A percentile compares a stretch with the other conserved stretches of the same genome.
These are phyloP conservation scores for Tapirus terrestris DNA, from an alignment of 2,113 vertebrate species.

Conservation along the genomic window DNA sequence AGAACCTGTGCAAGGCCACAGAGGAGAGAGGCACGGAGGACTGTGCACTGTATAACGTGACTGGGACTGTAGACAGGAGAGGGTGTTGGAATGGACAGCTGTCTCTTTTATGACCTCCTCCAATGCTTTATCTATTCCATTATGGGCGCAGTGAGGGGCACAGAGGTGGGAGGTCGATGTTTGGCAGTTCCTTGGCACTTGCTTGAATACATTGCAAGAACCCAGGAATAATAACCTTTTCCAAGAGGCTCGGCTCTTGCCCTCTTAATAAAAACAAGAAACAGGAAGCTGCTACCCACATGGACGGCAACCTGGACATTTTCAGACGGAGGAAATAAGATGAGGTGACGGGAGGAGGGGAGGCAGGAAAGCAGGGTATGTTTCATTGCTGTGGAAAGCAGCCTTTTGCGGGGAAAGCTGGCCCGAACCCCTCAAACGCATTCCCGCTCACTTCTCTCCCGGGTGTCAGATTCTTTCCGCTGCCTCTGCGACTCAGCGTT, in stretches of 20 bases:
- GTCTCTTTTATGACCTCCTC: background rate
- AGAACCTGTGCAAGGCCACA: background rate
- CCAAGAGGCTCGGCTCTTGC: background rate
- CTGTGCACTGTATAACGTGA: background rate
- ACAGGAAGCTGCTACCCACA: background rate
- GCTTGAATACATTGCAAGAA: background rate
- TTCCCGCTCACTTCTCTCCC: background rate
- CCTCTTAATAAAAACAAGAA: background rate
- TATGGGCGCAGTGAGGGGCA: background rate
- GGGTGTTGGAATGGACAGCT: background rate
- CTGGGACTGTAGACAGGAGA: background rate
- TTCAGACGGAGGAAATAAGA: background rate
- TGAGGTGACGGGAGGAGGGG: background rate
- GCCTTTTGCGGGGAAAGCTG: background rate
- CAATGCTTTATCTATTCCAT: accelerated
- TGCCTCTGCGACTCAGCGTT: background rate
- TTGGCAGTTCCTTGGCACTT: background rate
- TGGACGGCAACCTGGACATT: background rate
- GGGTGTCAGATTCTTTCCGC: background rate
- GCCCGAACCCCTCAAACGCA: background rate
- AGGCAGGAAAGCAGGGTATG: accelerated
- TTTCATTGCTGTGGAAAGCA: background rate
- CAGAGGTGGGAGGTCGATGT: background rate
- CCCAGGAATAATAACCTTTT: background rate
- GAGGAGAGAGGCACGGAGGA: background rate